Conservation (phyloP, 2,113 vertebrate species). For the Plestiodon gilberti region DNA sequence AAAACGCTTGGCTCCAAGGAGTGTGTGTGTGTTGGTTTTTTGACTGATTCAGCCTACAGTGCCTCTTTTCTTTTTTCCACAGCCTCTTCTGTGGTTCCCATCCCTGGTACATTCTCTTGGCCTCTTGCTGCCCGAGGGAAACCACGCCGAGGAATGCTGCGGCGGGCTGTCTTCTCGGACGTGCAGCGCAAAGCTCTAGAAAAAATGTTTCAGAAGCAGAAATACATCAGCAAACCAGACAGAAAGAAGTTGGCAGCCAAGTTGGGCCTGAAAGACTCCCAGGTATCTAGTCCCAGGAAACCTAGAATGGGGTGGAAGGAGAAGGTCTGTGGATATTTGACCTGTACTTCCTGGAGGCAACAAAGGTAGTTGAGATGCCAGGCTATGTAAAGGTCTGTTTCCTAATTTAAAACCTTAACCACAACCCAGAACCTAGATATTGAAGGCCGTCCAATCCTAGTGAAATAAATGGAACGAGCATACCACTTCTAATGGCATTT, state of each 20-base stretch:
- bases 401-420: background rate
- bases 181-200: conserved; percentile 96
- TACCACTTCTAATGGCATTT: background rate
- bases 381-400: background rate
- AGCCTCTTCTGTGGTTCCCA: conserved; percentile 90
- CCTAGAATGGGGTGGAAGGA: background rate
- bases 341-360: background rate
- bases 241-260: conserved; percentile 93
- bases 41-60: background rate
- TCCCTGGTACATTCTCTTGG: conserved; percentile 96
- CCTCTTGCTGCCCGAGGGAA: conserved; percentile 90
- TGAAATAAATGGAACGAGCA: background rate
- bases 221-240: conserved; percentile 99
- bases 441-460: background rate
- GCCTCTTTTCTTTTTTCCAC: background rate
- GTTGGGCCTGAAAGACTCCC: conserved; percentile 94
- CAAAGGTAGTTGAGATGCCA: background rate
- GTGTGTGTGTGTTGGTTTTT: background rate
- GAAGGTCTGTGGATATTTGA: background rate
- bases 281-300: conserved; percentile 76
- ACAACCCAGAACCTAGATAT: background rate
- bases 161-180: conserved; percentile 95
- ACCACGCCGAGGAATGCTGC: conserved; percentile 93
- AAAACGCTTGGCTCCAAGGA: background rate
- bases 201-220: conserved; percentile 98